Conservation (phyloP, 2,113 vertebrate genomes). For the Suncus etruscus region DNA sequence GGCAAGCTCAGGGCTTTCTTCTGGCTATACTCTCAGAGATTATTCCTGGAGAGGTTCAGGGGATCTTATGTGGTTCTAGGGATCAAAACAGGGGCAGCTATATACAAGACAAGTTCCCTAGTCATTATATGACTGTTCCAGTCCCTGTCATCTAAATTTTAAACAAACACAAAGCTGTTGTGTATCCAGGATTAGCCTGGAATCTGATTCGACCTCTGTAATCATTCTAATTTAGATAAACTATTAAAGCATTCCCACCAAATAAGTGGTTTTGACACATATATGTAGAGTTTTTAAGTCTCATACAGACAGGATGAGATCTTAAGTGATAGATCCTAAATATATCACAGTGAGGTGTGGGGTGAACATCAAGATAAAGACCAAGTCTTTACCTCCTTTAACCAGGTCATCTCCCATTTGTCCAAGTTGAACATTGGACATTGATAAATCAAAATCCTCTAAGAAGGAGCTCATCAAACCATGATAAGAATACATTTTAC, state of each 20-base stretch:
- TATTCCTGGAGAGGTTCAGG: too few species aligned
- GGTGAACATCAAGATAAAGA: not conserved
- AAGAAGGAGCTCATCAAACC: not conserved
- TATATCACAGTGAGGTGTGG: not conserved
- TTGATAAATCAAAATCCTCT: not conserved
- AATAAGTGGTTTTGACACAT: not conserved
- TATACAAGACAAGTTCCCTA: too few species aligned
- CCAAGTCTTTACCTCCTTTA: not conserved
- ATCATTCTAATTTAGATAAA: slow-evolving; percentile 18
- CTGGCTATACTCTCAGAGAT: too few species aligned
- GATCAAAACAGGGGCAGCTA: too few species aligned
- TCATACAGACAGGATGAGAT: not conserved
- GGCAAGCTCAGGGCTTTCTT: too few species aligned
- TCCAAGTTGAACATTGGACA: not conserved
- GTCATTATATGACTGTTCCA: too few species aligned
- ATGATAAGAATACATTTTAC: not conserved
- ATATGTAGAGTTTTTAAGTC: not conserved
- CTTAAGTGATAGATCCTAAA: not conserved
- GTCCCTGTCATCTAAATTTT: not conserved
- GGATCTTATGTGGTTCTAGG: too few species aligned
- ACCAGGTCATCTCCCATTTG: not conserved
- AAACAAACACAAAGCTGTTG: not conserved
- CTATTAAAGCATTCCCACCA: not conserved
- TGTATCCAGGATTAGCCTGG: not conserved
- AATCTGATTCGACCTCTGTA: not conserved